Base-by-base conservation (phyloP, 2,797 vertebrate genomes). In the Oophaga sylvatica region DNA sequence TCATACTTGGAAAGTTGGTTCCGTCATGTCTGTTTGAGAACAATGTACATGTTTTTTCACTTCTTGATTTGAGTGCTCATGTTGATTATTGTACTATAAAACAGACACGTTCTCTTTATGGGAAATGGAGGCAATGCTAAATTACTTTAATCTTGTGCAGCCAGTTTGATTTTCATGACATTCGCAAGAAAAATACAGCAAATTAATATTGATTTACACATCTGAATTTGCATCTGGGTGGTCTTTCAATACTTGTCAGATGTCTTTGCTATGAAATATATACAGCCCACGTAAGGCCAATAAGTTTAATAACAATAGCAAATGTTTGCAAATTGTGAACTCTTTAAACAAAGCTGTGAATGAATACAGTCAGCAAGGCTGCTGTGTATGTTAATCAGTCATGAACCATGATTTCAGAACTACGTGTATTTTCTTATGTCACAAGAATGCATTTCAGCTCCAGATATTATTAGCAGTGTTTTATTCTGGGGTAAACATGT, bases 381-480 rank as follows among this genome's bases (percentile, higher is more conserved):
- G 80, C 65, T 77, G 83, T 86, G 87, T 70, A 70, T 83, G 35
- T 70, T 86, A 89, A 89, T 85, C 79, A 85, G 83, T 29, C 83
- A 59, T 70, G 87, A 81, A 70, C 62, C 70, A 20, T 70, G 79
- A 82, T 86, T 86, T 77, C 53, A 78, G 45, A 68, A 59, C 84
- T 31, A 17, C 86, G 87, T 87, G 80, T 89, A 70, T 89, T 89
- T 89, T 89, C 71, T 22, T 89, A 78, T 89, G 87, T 86, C 87
- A 86, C n/a, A 31, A 20, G 48, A 81, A 82, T 78, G 78, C 20
- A 88, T 78, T 77, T 76, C 48, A 60, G 84, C 22, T 62, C 60
- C 71, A 70, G 80, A 89, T 83, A 82, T 82, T 80, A 68, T 80
- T 81, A 63, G 41, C 62, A 45, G 20, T 82, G 83, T 78, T 85